These are phyloP conservation scores for Porites evermanni DNA, from an alignment of 92 coral and sea anemone genomes.

Conservation along the genomic window DNA sequence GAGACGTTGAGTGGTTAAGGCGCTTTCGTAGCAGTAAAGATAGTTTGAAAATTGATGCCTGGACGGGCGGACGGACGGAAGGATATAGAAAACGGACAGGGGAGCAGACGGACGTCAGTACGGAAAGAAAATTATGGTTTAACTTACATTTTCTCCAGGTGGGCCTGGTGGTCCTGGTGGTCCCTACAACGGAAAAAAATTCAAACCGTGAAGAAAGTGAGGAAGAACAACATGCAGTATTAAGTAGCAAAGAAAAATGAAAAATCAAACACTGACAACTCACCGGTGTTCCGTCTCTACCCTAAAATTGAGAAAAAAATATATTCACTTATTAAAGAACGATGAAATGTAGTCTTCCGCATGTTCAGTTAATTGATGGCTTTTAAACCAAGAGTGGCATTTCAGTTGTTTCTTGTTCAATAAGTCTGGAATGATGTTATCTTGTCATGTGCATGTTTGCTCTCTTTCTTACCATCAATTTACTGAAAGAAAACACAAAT, in stretches of 20 bases:
- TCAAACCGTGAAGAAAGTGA: neutral
- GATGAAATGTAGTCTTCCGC: neutral
- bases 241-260: neutral
- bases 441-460: too few species aligned
- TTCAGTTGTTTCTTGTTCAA: too few species aligned
- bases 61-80: neutral
- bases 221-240: neutral
- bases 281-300: constrained; percentile 47
- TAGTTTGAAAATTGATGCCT: too few species aligned
- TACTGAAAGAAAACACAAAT: too few species aligned
- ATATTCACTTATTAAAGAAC: neutral
- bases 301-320: constrained; percentile 35
- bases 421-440: neutral
- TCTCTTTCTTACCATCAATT: too few species aligned
- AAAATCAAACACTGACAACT: neutral
- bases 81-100: neutral
- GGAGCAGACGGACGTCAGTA: neutral
- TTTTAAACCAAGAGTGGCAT: neutral
- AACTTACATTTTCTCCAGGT: constrained; percentile 63
- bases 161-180: constrained; percentile 87
- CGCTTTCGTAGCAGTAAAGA: too few species aligned
- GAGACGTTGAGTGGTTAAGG: too few species aligned
- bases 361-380: neutral
- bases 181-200: constrained; percentile 9
- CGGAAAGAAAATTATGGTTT: neutral